Conservation (phyloP, 2,797 vertebrate species). For the Somateria mollissima region DNA sequence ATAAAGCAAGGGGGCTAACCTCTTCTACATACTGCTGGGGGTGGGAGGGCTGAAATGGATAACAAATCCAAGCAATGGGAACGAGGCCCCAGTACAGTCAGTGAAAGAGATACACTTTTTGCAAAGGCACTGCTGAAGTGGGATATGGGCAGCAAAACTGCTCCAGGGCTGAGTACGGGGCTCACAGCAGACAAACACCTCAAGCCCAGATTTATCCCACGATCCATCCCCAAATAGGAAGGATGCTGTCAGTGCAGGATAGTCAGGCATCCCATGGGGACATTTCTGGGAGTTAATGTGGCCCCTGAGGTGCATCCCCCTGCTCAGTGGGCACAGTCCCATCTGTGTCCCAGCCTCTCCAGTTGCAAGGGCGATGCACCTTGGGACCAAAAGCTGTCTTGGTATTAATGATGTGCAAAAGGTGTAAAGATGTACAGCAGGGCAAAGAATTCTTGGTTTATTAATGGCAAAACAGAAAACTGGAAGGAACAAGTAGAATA, state of each 20-base stretch:
- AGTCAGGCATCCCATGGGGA: not conserved
- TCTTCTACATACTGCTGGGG: not conserved
- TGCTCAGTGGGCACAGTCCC: not conserved
- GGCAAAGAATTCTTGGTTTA: constrained; percentile 36
- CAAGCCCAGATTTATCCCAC: not conserved
- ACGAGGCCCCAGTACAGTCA: not conserved
- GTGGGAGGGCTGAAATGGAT: not conserved
- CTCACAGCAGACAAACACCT: not conserved
- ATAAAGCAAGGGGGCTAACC: not conserved
- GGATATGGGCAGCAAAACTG: not conserved
- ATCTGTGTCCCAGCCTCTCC: not conserved
- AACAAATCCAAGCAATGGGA: not conserved
- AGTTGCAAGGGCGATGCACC: not conserved
- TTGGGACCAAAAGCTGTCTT: not conserved
- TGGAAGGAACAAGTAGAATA: not conserved
- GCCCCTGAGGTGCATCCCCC: not conserved
- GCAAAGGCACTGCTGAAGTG: not conserved
- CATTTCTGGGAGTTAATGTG: not conserved
- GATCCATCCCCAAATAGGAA: rapidly evolving
- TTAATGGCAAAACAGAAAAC: constrained; percentile 26
- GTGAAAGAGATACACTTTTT: not conserved
- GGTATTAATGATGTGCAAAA: constrained; percentile 39
- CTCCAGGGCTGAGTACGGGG: not conserved
- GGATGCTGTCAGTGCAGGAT: not conserved
- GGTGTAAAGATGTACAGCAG: not conserved